Evolutionary conservation across 1,140 invertebrate species (phyloP), one percentile per base, ranked within the genome.

Genomic region (Grapholita molesta): DNA sequence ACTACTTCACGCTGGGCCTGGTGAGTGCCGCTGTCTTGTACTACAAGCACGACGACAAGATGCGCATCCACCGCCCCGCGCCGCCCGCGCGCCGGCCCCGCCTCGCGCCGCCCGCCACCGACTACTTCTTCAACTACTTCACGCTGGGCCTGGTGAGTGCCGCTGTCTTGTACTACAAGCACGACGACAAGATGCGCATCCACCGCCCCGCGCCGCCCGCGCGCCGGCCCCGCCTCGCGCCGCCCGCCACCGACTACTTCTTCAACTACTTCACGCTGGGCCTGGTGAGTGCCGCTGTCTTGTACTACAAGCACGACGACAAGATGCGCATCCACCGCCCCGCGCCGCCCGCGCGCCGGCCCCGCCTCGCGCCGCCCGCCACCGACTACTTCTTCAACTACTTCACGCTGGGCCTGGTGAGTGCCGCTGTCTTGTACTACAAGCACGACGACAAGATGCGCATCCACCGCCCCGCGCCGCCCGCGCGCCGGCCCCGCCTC

Each of bases 51-150:
- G 98, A 99, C 90, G 98, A 99, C 87, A 99, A 99, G 93, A 99
- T 99, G 98, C 96, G 97, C 90, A 99, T 99, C 79, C 98, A 99
- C 89, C 96, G 96, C 71, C 96, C 97, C 18, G 97, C 94, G 96
- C 76, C 94, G 95, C 35, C 93, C 95, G 30, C 95, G 95, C 70
- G 95, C 94, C 66, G 95, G 95, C 64, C 24, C 23, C 15, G 52
- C 9, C 52, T 24, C 52, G 52, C 52, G 24, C 95, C 95, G 69
- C 95, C 94, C 66, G 95, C 95, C 66, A 95, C 95, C 66, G 98
- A 99, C 89, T 99, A 98, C 89, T 99, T 99, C 92, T 99, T 97
- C 89, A 99, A 99, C 92, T 99, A 99, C 89, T 98, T 99, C 85
- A 99, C 98, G 0, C 93, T 99, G 67, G 98, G 98, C 74, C 89